These are phyloP conservation scores for Chrysina gloriosa DNA, from an alignment of 2,888 invertebrate genomes.

Conservation along the genomic window DNA sequence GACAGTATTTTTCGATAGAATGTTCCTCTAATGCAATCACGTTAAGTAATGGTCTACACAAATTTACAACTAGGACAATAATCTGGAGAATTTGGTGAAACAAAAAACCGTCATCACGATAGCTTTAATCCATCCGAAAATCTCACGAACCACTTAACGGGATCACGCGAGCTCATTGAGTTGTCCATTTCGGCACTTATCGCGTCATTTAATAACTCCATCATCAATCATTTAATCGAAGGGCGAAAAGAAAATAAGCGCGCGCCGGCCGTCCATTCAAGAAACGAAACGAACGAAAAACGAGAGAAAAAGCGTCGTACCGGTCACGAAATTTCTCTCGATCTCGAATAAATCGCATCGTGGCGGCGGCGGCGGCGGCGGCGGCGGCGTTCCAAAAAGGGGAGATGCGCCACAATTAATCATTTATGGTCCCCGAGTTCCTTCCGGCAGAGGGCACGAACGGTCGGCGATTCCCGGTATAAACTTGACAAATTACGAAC, in stretches of 20 bases:
- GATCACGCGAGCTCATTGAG: slow-evolving; percentile 11
- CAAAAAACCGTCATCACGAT: not conserved
- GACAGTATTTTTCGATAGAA: no score
- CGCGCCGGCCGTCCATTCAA: not conserved
- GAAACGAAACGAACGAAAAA: not conserved
- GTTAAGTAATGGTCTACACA: no score
- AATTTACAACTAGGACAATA: no score
- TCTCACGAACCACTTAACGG: not conserved
- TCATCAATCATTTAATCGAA: slow-evolving; percentile 27
- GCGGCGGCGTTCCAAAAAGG: not conserved
- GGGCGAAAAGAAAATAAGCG: not conserved
- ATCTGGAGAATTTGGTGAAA: no score
- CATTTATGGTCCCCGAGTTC: slow-evolving; percentile 23
- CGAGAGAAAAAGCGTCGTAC: not conserved
- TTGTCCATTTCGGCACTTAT: slow-evolving; percentile 6
- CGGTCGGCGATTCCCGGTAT: slow-evolving; percentile 9
- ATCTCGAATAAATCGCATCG: slow-evolving; percentile 1
- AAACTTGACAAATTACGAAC: slow-evolving; percentile 27
- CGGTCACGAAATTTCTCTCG: slow-evolving; percentile 6
- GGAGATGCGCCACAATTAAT: slow-evolving; percentile 27
- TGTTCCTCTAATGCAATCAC: no score
- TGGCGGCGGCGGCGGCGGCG: no score
- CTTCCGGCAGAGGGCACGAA: slow-evolving; percentile 14
- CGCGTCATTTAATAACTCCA: slow-evolving; percentile 9
- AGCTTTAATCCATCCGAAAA: not conserved